Percentiles rank a stretch among this genome's conserved stretches.
Conservation (phyloP, 2,797 vertebrate genomes). For the Lerista edwardsae region DNA sequence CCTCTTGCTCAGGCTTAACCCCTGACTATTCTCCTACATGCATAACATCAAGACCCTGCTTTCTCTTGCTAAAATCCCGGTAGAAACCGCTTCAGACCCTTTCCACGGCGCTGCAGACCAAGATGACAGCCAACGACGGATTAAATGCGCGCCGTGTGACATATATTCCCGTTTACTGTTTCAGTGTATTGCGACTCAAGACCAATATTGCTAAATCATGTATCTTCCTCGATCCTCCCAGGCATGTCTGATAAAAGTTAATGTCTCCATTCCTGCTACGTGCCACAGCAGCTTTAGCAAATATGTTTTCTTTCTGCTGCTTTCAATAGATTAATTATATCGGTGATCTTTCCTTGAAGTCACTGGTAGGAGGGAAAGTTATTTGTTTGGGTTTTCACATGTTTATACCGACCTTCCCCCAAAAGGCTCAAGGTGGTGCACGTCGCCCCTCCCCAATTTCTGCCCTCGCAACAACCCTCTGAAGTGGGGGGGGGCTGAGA, state of each 20-base stretch:
- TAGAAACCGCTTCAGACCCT: background rate
- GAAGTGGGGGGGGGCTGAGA: no score
- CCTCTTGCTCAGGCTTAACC: no score
- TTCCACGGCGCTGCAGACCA: background rate
- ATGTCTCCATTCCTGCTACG: slow-evolving; percentile 12
- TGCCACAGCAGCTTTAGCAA: slow-evolving; percentile 1
- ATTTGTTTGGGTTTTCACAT: no score
- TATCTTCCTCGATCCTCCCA: background rate
- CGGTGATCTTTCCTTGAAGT: no score
- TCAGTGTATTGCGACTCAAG: background rate
- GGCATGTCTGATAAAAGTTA: slow-evolving; percentile 4
- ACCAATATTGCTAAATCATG: slow-evolving; percentile 1
- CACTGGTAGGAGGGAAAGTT: no score
- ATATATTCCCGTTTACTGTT: background rate
- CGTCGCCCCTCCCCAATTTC: no score
- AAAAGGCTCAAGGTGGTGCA: no score
- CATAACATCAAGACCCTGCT: background rate
- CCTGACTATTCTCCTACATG: no score
- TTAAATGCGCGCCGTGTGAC: background rate
- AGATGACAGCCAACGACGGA: background rate
- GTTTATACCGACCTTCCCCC: no score
- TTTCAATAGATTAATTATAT: background rate
- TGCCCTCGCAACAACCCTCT: no score
- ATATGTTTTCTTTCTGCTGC: background rate
- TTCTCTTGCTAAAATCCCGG: background rate